A percentile compares a stretch with the other conserved stretches of the same genome.
phyloP scores from a whole-genome alignment of 2,113 vertebrate species.

The Pseudopodoces humilis region DNA sequence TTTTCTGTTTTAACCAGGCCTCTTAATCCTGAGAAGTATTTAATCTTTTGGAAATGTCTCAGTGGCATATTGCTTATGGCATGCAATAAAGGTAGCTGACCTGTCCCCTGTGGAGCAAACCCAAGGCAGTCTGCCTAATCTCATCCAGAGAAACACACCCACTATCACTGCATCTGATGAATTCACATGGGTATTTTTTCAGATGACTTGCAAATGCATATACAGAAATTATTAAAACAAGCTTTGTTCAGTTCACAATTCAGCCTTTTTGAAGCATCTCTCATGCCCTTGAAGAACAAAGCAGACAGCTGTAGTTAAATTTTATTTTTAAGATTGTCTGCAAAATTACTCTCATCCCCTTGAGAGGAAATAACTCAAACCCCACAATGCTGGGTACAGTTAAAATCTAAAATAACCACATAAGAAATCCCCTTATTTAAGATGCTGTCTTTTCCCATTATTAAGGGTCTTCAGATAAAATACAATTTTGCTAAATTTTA shows the following conservation, averaged over 20 bases:
- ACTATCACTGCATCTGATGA: background rate
- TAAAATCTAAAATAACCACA: slow-evolving; percentile 12
- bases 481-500: background rate
- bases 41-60: slow-evolving; percentile 26
- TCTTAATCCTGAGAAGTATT: slow-evolving; percentile 45
- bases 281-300: slow-evolving; percentile 25
- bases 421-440: background rate
- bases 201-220: background rate
- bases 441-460: background rate
- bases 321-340: slow-evolving; percentile 7
- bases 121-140: slow-evolving; percentile 35
- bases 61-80: slow-evolving; percentile 5
- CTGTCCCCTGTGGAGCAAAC: slow-evolving; percentile 30
- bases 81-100: slow-evolving; percentile 26
- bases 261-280: slow-evolving; percentile 4
- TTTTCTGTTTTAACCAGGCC: slow-evolving; percentile 22
- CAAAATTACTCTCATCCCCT: background rate
- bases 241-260: slow-evolving; percentile 12
- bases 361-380: slow-evolving; percentile 27
- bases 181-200: background rate
- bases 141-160: slow-evolving; percentile 10
- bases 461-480: background rate
- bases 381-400: background rate
- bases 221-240: slow-evolving; percentile 29
- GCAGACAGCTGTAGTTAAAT: slow-evolving; percentile 1